These are phyloP conservation scores for Chromis chromis DNA, from an alignment of 2,797 vertebrate genomes.

Conservation along the genomic window DNA sequence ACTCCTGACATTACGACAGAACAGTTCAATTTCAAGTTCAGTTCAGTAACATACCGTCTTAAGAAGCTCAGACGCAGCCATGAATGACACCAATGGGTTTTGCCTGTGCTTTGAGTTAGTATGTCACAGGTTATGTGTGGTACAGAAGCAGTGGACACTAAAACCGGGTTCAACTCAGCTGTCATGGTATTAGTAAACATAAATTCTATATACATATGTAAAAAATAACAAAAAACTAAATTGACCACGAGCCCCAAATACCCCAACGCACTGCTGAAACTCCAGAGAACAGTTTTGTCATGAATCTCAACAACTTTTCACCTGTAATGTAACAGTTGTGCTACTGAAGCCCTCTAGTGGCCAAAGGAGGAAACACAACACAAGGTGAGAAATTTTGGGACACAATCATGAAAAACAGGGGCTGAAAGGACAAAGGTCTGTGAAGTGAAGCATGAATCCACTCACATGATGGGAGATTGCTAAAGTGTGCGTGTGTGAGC, in stretches of 20 bases:
- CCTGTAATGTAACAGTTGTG: conserved; percentile 50
- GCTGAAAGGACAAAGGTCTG: conserved; percentile 3
- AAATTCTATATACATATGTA: conserved; percentile 68
- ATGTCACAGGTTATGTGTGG: conserved; percentile 36
- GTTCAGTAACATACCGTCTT: conserved; percentile 30
- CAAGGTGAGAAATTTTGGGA: not conserved
- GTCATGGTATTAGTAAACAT: conserved; percentile 67
- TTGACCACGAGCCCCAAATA: conserved; percentile 31
- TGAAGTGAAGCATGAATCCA: conserved; percentile 11
- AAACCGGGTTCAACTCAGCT: conserved; percentile 42
- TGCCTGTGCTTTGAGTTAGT: conserved; percentile 35
- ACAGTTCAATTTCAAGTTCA: conserved; percentile 50
- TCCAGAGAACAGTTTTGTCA: conserved; percentile 38
- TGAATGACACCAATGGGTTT: conserved; percentile 35
- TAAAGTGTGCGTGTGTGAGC: conserved; percentile 31
- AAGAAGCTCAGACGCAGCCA: conserved; percentile 16
- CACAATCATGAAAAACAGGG: not conserved
- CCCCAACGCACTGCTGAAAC: conserved; percentile 45
- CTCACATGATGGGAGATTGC: not conserved
- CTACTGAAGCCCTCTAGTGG: conserved; percentile 59
- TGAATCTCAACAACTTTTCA: conserved; percentile 34
- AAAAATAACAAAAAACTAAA: conserved; percentile 50
- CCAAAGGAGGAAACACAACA: conserved; percentile 24
- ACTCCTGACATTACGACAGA: conserved; percentile 29
- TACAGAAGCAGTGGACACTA: conserved; percentile 31